Conservation (phyloP, 2,888 invertebrate species). For the Peribatodes rhomboidaria region DNA sequence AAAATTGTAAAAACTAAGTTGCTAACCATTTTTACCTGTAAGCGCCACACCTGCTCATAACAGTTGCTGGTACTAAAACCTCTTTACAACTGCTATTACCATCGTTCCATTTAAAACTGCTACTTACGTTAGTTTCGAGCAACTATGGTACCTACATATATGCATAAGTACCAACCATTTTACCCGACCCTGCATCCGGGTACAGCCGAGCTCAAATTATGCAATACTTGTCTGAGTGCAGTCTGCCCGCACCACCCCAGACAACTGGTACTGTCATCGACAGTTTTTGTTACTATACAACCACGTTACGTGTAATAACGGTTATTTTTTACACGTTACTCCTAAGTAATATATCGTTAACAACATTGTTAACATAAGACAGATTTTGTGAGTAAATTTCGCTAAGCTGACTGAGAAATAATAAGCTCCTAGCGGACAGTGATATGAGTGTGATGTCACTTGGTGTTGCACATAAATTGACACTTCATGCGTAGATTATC, state of each 20-base stretch:
- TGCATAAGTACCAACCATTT: conserved; percentile 1
- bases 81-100: not conserved
- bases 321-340: no score
- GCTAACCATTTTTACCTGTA: no score
- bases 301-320: not conserved
- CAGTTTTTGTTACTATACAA: not conserved
- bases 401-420: no score
- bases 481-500: no score
- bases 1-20: no score
- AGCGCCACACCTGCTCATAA: not conserved
- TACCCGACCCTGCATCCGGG: conserved; percentile 12
- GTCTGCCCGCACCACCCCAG: conserved; percentile 4
- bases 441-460: no score
- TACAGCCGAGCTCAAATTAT: conserved; percentile 17
- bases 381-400: no score
- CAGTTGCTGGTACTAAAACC: not conserved
- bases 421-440: no score
- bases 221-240: conserved; percentile 21
- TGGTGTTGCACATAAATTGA: no score
- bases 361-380: no score
- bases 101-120: not conserved
- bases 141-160: not conserved
- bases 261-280: conserved; percentile 7
- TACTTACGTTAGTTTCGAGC: not conserved
- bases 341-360: no score